Conservation (phyloP, 1,140 invertebrate species). For the Caenorhabditis remanei region DNA sequence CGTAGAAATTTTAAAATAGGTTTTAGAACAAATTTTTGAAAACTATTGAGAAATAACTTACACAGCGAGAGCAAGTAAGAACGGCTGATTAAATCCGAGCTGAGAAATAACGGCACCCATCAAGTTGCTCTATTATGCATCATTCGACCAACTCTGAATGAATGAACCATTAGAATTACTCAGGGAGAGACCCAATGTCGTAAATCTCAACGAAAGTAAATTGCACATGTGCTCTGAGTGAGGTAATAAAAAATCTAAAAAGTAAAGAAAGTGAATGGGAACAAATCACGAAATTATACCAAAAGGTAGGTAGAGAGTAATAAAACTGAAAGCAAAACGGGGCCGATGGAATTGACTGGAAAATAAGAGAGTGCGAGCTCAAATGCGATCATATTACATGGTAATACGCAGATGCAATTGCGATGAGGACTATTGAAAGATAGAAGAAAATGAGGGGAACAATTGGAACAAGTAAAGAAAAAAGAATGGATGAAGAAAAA, state of each 20-base stretch:
- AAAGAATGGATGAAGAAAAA: neutral
- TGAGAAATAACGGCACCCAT: slow-evolving; percentile 52
- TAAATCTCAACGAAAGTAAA: slow-evolving; percentile 18
- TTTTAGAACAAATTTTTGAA: neutral
- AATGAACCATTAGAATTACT: slow-evolving; percentile 25
- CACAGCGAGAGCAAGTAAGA: slow-evolving; percentile 28
- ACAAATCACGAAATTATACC: slow-evolving; percentile 8
- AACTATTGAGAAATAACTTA: neutral
- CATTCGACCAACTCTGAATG: slow-evolving; percentile 44
- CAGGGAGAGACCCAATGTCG: neutral
- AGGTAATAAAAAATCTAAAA: neutral
- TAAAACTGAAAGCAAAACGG: slow-evolving; percentile 25
- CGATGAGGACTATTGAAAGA: slow-evolving; percentile 4
- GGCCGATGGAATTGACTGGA: neutral
- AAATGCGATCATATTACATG: slow-evolving; percentile 42
- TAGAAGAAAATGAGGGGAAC: neutral
- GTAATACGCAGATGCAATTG: slow-evolving; percentile 41
- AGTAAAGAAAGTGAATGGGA: neutral
- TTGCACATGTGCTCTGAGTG: neutral
- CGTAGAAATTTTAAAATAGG: no score
- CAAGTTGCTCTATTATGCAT: slow-evolving; percentile 50
- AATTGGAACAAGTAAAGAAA: neutral
- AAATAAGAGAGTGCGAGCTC: slow-evolving; percentile 30
- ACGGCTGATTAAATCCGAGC: slow-evolving; percentile 48
- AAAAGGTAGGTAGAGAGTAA: slow-evolving; percentile 12